Conservation (phyloP, 2,888 invertebrate species). For the Protodeltote pygarga region DNA sequence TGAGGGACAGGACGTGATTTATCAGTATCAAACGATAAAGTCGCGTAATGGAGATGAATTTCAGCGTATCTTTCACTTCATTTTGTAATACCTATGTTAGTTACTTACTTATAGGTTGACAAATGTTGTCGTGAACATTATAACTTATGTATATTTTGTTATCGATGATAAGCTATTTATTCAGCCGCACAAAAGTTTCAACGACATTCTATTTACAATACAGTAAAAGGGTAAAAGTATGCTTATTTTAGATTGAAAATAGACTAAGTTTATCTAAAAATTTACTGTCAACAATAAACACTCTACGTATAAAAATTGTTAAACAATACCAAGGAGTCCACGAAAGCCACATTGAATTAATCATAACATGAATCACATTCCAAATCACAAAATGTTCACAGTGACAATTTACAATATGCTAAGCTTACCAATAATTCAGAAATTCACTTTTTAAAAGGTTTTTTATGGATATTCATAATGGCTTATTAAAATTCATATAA, state of each 20-base stretch:
- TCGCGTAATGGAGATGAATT: slow-evolving; percentile 71
- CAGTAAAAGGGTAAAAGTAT: slow-evolving; percentile 37
- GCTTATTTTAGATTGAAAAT: slow-evolving; percentile 18
- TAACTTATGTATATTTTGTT: slow-evolving; percentile 61
- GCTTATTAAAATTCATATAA: too few species aligned
- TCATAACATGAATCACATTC: too few species aligned
- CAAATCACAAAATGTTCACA: too few species aligned
- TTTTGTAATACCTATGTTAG: slow-evolving; percentile 48
- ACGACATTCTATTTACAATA: slow-evolving; percentile 46
- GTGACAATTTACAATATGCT: too few species aligned
- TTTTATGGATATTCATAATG: too few species aligned
- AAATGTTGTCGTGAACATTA: slow-evolving; percentile 56
- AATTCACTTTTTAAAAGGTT: too few species aligned
- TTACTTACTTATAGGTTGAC: slow-evolving; percentile 34
- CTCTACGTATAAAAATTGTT: too few species aligned
- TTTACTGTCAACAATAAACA: too few species aligned
- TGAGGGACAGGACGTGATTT: slow-evolving; percentile 59
- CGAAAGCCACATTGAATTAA: too few species aligned
- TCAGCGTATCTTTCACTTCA: slow-evolving; percentile 64
- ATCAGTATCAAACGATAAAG: slow-evolving; percentile 66
- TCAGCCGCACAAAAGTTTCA: slow-evolving; percentile 56
- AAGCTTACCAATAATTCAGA: too few species aligned
- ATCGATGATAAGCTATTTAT: slow-evolving; percentile 54
- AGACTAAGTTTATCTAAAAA: too few species aligned
- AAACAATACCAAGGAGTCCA: too few species aligned